Evolutionary conservation across 2,888 invertebrate species (phyloP), one percentile per base, ranked within the genome.

Genomic region (Scaptomyza caliginosa): DNA sequence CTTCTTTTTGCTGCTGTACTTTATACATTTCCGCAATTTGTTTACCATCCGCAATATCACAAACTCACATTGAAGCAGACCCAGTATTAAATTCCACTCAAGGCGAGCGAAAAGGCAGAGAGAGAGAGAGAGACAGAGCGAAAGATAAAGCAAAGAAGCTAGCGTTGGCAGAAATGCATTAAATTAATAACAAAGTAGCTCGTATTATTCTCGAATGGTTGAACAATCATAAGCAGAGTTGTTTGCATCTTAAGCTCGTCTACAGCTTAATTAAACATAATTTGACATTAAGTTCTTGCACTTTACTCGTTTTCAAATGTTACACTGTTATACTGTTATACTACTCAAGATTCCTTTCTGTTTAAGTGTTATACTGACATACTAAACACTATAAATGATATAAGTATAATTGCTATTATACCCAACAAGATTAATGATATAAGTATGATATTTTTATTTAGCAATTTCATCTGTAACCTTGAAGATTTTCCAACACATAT

Each of bases 21-120:
- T 55, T 51, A 38, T 48, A 60, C 42, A 59, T 68, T 68, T 74
- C 54, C 68, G 74, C 64, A 73, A 64, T 74, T 77, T 73, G 74
- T 77, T 77, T 73, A 51, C 55, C 52, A 73, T 45, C 54, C 39
- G 28, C 43, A 30, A 62, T 57, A 67, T 65, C 42, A 45, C 48
- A 76, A 71, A 40, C 57, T 55, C 49, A 54, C 21, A 71, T 58
- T 51, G 17, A 67, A 50, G 66, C 56, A 57, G 24, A 7, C 50
- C 73, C 66, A 40, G 55, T 51, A 52, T 67, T 51, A 67, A 70
- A 60, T 55, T 62, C 49, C 10, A 24, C 26, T n/a, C 19, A 21
- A 16, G 23, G 6, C 24, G 32, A 21, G 17, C 21, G 24, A 64
- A 4, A 32, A 40, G 3, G 30, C n/a, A 5, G 21, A 24, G 16